Base-by-base conservation (phyloP, 2,888 invertebrate genomes). In the Tinea trinotella region DNA sequence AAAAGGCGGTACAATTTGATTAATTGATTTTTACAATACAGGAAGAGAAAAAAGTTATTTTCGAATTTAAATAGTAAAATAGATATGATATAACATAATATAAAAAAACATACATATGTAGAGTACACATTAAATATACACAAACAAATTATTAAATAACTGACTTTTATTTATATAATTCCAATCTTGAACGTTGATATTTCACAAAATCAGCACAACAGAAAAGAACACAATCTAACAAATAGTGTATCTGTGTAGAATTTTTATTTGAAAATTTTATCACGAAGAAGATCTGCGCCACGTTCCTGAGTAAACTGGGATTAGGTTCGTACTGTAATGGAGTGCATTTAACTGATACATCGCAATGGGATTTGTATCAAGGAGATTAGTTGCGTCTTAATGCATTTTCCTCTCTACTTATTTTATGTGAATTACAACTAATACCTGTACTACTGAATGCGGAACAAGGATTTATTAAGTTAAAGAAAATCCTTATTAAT, bases 271-370 rank as follows among this genome's bases (percentile, higher is more conserved):
- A 13, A 17, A n/a, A 46, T 19, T 46, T 46, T 46, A 46, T 46
- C 46, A 46, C 40, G 46, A 19, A 46, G 19, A 19, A 46, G 46
- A 46, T 46, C 46, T 46, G 46, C 17, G n/a, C 46, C 46, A 46
- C 46, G 46, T 17, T 4, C 10, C 46, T 9, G n/a, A 19, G 17
- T 18, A 40, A 40, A 40, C 46, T 19, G 19, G 46, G 46, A 46
- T 46, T 46, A 46, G 17, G 18, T 46, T 10, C 46, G 19, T 19
- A 19, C 46, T 19, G 46, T 46, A 46, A 46, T 46, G 46, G 46
- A 46, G 46, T 46, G 46, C 46, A 46, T 46, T 46, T 46, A 46
- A 46, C 46, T 46, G 46, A 46, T 46, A 46, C 40, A 12, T 40
- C 40, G 40, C 46, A 19, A n/a, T 19, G 46, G 46, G 46, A 46